These are phyloP conservation scores for Corythornis vintsioides DNA, from an alignment of 2,113 vertebrate genomes.

Conservation along the genomic window DNA sequence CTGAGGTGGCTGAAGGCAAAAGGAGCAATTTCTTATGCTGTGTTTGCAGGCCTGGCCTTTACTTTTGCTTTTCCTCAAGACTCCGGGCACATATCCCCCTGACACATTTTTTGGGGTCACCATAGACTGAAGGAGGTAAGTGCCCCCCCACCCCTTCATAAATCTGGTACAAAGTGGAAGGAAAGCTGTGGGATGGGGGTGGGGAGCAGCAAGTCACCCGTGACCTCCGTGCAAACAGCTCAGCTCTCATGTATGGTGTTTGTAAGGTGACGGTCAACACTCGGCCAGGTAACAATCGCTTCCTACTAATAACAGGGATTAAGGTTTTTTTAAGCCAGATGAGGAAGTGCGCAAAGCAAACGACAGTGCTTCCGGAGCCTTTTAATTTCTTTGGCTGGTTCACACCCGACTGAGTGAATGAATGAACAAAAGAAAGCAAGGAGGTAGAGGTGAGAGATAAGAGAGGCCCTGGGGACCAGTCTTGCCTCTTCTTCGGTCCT, in stretches of 20 bases:
- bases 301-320: background rate
- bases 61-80: background rate
- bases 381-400: background rate
- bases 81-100: background rate
- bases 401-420: background rate
- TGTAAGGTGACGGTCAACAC: background rate
- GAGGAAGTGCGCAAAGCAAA: background rate
- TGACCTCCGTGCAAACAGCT: background rate
- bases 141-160: background rate
- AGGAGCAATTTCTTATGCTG: rapidly evolving
- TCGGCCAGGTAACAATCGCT: background rate
- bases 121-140: background rate
- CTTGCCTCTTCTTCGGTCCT: background rate
- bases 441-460: background rate
- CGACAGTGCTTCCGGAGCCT: background rate
- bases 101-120: rapidly evolving
- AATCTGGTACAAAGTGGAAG: background rate
- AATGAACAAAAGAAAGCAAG: background rate
- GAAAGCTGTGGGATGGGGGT: background rate
- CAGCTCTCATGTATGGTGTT: rapidly evolving
- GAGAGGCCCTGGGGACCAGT: too few relatives aligned
- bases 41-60: background rate
- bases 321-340: background rate
- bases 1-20: background rate
- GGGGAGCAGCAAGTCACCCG: rapidly evolving